Evolutionary conservation across 2,888 invertebrate species (phyloP).

Genomic region (Folsomia candida): DNA sequence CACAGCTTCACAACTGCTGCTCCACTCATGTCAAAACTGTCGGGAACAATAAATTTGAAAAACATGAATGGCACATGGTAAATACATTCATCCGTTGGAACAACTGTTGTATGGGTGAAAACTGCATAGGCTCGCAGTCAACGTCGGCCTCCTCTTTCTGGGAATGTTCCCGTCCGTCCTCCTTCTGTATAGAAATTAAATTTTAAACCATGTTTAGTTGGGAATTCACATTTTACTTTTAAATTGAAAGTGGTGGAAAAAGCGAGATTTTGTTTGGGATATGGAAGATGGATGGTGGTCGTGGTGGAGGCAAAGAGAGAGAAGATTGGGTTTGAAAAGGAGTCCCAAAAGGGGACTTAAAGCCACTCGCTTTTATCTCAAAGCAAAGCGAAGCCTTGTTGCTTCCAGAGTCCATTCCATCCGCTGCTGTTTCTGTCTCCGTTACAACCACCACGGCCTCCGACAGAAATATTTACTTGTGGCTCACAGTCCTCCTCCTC

Average conservation of each 20-base stretch:
- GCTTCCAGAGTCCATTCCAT: too few species aligned
- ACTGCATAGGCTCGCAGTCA: too few species aligned
- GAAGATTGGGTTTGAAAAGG: background rate
- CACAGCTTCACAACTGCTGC: background rate
- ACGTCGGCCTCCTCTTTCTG: too few species aligned
- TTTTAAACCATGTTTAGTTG: background rate
- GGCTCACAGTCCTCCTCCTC: background rate
- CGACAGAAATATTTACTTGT: background rate
- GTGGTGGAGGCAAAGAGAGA: background rate
- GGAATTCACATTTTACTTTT: background rate
- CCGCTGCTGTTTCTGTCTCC: too few species aligned
- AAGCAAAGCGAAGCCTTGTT: background rate
- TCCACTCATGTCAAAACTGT: background rate
- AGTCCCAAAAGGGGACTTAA: background rate
- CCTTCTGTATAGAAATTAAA: background rate
- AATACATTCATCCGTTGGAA: too few species aligned
- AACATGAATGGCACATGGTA: background rate
- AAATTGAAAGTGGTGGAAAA: background rate
- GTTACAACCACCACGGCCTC: too few species aligned
- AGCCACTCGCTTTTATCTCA: background rate
- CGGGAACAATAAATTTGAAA: background rate
- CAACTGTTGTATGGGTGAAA: too few species aligned
- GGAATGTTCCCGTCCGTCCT: too few species aligned
- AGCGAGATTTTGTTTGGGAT: background rate
- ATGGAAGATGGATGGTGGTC: background rate